A percentile compares a stretch with the other conserved stretches of the same genome.
phyloP scores from a whole-genome alignment of 1,140 invertebrate genomes.

The Diorhabda sublineata region DNA sequence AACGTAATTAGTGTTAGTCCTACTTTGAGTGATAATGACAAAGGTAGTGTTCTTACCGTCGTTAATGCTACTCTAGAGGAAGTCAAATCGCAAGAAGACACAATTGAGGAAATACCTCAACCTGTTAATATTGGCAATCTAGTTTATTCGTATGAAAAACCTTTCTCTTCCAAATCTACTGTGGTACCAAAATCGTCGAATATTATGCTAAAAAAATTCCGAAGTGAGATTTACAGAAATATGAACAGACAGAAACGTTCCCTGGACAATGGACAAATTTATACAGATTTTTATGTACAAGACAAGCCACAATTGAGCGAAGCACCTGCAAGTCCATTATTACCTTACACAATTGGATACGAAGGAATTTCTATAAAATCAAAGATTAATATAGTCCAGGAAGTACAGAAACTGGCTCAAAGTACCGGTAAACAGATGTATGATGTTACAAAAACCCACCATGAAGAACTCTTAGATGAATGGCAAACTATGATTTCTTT shows the following conservation, averaged over 20 bases:
- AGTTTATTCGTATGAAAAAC: slow-evolving; percentile 52
- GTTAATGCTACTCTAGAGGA: slow-evolving; percentile 53
- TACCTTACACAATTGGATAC: slow-evolving; percentile 53
- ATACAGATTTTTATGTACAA: slow-evolving; percentile 30
- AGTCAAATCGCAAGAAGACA: slow-evolving; percentile 29
- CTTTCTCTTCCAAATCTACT: slow-evolving; percentile 23
- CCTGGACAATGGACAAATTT: slow-evolving; percentile 12
- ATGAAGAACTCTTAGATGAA: slow-evolving; percentile 55
- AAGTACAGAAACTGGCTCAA: slow-evolving; percentile 50
- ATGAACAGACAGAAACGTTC: background rate
- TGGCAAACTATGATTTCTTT: slow-evolving; percentile 57
- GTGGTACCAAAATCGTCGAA: background rate
- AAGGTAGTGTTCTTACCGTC: slow-evolving; percentile 56
- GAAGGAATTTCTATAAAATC: slow-evolving; percentile 49
- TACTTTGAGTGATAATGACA: slow-evolving; percentile 48
- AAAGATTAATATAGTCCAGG: slow-evolving; percentile 37
- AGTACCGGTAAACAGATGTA: slow-evolving; percentile 55
- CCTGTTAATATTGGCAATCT: slow-evolving; percentile 52
- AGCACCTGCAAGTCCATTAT: slow-evolving; percentile 48
- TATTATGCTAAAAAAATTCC: background rate
- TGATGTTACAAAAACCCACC: slow-evolving; percentile 50
- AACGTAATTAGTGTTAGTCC: slow-evolving; percentile 56
- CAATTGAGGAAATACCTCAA: slow-evolving; percentile 33
- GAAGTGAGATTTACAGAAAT: background rate
- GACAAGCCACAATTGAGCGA: slow-evolving; percentile 46